phyloP scores from a whole-genome alignment of 2,113 vertebrate genomes.

The Indicator indicator region DNA sequence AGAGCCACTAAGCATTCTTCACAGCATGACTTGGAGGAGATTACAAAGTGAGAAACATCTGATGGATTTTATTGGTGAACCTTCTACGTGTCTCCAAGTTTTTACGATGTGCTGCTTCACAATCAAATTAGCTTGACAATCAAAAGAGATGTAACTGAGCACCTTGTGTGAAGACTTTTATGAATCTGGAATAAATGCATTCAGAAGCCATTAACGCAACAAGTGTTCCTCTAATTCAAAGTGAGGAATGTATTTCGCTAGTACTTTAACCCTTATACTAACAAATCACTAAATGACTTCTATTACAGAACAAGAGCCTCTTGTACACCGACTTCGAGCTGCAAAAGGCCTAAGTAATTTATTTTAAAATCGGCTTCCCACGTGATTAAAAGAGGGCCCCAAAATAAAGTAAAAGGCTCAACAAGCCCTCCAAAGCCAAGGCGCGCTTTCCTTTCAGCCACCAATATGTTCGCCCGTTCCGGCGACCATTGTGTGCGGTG shows the following conservation, averaged over 20 bases:
- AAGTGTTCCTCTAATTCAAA: background rate
- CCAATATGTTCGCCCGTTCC: background rate
- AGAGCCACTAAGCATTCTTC: background rate
- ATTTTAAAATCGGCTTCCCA: background rate
- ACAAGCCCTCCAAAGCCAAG: background rate
- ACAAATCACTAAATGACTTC: background rate
- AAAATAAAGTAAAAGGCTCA: background rate
- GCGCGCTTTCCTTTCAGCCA: background rate
- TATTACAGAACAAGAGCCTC: background rate
- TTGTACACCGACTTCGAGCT: rapidly evolving
- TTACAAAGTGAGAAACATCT: background rate
- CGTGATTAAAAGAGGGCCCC: background rate
- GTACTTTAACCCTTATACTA: background rate
- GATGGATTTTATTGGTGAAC: background rate
- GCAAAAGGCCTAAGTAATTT: background rate
- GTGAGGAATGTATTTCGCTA: rapidly evolving
- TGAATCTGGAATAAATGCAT: background rate
- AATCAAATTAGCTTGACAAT: background rate
- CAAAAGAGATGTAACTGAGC: background rate
- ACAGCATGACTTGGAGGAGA: background rate
- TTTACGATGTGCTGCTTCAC: background rate
- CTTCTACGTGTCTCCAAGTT: rapidly evolving
- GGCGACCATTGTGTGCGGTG: too few relatives aligned
- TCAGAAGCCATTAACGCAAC: background rate
- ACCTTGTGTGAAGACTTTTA: rapidly evolving